Evolutionary conservation across 2,797 vertebrate species (phyloP), one percentile per base, ranked within the genome.

Genomic region (Cyclura pinguis): DNA sequence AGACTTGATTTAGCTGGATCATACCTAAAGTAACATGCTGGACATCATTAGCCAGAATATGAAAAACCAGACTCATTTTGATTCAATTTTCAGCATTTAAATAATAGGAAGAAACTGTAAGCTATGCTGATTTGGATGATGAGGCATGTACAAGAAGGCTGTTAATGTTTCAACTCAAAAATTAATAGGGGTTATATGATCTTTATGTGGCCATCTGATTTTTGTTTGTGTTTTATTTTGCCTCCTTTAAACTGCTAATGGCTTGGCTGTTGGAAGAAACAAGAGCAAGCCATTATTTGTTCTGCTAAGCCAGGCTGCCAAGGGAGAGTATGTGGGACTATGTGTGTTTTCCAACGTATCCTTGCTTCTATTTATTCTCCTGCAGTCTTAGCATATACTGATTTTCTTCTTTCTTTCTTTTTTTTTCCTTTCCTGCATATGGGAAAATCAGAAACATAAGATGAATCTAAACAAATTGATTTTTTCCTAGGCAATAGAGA

Each of bases 1-100:
- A 32, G 64, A 6, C 55, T 93, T 90, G 94, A 93, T 91, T 93
- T 95, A 95, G 93, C 93, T 94, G 76, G 29, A 47, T 24, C 18
- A n/a, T 87, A 29, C 59, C 2, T 87, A 86, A 93, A 95, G 67
- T 93, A 94, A 92, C 67, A 90, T 87, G 88, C 16, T 64, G 38
- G 24, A 64, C 81, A 3, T 22, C 81, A 18, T 64, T 67, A 29
- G 5, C 64, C 27, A 85, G 81, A 69, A 92, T 6, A 85, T 86
- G 90, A 95, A 76, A 64, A 91, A 95, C 84, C 62, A 80, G 86
- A 69, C 59, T 74, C 7, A 8, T 69, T 84, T 47, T 35, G 57
- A 77, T 64, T 84, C 91, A 93, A 91, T 89, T 73, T 94, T 59
- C 73, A 78, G 1, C 14, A 78, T 67, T 89, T 52, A 84, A 35